Conservation (phyloP, 2,888 invertebrate species). For the Odiellus spinosus region DNA sequence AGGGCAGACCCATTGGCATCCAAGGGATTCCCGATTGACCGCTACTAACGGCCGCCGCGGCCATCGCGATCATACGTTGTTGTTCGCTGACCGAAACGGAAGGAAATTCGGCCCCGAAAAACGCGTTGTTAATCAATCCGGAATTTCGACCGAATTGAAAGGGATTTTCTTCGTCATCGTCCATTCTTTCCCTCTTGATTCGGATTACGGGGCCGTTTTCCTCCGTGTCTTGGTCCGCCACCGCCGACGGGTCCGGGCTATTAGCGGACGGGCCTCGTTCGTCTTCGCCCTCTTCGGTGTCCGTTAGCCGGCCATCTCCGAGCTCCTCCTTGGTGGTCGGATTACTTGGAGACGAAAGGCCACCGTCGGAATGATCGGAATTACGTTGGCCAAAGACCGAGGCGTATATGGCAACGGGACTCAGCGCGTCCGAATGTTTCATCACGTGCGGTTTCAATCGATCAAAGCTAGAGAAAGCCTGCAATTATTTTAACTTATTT, state of each 20-base stretch:
- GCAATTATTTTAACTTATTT: constrained; percentile 8
- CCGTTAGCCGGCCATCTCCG: too few species aligned
- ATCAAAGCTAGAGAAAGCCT: constrained; percentile 55
- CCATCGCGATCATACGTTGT: too few species aligned
- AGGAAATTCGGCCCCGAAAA: neutral
- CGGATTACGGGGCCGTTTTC: neutral
- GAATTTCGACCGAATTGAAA: neutral
- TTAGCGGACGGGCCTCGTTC: too few species aligned
- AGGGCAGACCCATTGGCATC: neutral
- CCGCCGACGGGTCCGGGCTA: neutral
- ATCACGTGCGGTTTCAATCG: constrained; percentile 50
- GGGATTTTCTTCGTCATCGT: neutral
- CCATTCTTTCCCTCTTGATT: neutral
- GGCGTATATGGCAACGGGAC: constrained; percentile 17
- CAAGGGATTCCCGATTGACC: neutral
- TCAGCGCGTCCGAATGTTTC: constrained; percentile 39
- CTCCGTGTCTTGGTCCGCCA: neutral
- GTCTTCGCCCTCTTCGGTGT: too few species aligned
- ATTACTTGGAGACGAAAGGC: too few species aligned
- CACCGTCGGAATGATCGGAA: too few species aligned
- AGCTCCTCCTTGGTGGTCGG: too few species aligned
- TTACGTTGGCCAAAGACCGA: neutral
- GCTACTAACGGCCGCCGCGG: neutral
- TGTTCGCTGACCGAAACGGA: neutral
- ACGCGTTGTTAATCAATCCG: neutral